These are phyloP conservation scores for Polydesmus complanatus DNA, from an alignment of 2,888 invertebrate species.

Conservation along the genomic window DNA sequence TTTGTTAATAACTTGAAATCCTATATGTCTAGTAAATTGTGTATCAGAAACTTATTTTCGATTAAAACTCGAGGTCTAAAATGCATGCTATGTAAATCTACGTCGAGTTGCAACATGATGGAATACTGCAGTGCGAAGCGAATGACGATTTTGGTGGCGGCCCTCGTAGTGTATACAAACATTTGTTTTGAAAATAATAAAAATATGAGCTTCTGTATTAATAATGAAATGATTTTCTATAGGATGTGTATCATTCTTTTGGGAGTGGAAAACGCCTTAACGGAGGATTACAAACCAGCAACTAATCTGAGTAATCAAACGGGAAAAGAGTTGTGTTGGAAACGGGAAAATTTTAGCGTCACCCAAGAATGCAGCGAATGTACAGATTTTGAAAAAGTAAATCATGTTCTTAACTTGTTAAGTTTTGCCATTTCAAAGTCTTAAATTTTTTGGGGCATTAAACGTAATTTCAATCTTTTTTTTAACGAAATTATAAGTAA, in stretches of 20 bases:
- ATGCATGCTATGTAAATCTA: no score
- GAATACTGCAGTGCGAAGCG: constrained; percentile 13
- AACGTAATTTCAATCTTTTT: no score
- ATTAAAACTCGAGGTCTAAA: no score
- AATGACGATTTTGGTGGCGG: constrained; percentile 9
- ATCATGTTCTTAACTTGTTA: background rate
- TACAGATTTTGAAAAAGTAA: constrained; percentile 13
- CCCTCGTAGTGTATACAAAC: constrained; percentile 12
- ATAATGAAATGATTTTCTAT: background rate
- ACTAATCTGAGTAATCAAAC: constrained; percentile 4
- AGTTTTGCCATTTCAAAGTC: background rate
- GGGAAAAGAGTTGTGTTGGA: constrained; percentile 7
- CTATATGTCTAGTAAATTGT: no score
- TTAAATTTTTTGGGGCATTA: no score
- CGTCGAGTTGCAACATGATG: constrained; percentile 14
- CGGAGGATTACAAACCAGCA: constrained; percentile 1
- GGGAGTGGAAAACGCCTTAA: constrained; percentile 11
- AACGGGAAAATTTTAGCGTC: constrained; percentile 7
- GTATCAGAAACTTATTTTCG: no score
- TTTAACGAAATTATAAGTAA: no score
- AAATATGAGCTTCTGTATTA: background rate
- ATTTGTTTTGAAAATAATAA: no score
- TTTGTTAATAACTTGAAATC: no score
- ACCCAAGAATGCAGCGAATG: constrained; percentile 12
- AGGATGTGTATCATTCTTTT: constrained; percentile 11